Evolutionary conservation across 2,888 invertebrate species (phyloP), one percentile per base, ranked within the genome.

Genomic region (Xestoiulus laeticollis): DNA sequence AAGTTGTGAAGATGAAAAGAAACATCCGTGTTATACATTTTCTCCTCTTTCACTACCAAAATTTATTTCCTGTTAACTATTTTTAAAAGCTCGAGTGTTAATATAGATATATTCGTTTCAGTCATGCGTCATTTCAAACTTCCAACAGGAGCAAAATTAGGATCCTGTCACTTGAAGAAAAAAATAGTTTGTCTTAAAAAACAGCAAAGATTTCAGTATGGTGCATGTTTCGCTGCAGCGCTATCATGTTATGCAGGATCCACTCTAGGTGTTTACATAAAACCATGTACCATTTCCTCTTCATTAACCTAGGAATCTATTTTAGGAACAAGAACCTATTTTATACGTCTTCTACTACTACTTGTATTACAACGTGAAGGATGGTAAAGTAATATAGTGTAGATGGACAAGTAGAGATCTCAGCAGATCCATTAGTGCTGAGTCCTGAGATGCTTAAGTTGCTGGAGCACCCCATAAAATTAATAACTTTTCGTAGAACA

Each of bases 181-280:
- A 38, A 38, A 38, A 43, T 43, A 38, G 33, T 38, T 38, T 6
- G 33, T 38, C 33, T 38, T n/a, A 48, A 48, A 38, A 38, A 38
- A 59, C n/a, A 59, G 22, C 19, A 59, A 59, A 59, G n/a, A 59
- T 59, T n/a, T 59, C 19, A 59, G 22, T 3, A 19, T n/a, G 59
- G 59, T n/a, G 59, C 8, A 59, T n/a, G 19, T 19, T 59, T 59
- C 68, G 68, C 12, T 26, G 26, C 26, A 68, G 12, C 68, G 26
- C 68, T 68, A 68, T 68, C 68, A 68, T 68, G 68, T 68, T 68
- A 22, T 26, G 8, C 68, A 6, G 26, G 68, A 68, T 68, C 68
- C 68, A 68, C 68, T 68, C 68, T 68, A 68, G 68, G 68, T 68
- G 68, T 68, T 68, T 68, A 68, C 68, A 68, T 68, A 68, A 68